Percentiles rank a stretch among this genome's conserved stretches.
phyloP scores from a whole-genome alignment of 2,113 vertebrate species.

The Mixornis gularis region DNA sequence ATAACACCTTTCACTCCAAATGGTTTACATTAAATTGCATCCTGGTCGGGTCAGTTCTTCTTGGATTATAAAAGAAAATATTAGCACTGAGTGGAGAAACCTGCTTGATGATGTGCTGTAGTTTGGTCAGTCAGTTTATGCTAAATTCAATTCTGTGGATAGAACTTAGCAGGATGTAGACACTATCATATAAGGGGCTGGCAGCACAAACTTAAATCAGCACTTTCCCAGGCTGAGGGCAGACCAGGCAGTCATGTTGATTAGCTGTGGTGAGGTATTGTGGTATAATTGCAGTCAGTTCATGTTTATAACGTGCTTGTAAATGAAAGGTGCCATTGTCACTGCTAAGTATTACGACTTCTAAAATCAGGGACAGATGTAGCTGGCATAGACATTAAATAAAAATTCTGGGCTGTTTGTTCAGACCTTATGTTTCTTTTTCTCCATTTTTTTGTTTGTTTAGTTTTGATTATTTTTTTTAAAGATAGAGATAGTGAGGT shows the following conservation, averaged over 20 bases:
- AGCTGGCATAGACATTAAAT: not conserved
- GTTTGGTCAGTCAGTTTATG: not conserved
- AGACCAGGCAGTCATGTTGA: not conserved
- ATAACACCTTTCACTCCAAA: slow-evolving; percentile 83
- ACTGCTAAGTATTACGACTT: not conserved
- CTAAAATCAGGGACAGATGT: not conserved
- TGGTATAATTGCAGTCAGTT: not conserved
- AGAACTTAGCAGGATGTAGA: not conserved
- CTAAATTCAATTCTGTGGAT: not conserved
- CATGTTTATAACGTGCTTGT: not conserved
- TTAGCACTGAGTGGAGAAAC: slow-evolving; percentile 3
- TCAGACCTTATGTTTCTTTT: not conserved
- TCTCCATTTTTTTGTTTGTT: not conserved
- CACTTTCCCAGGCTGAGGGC: not conserved
- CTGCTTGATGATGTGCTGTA: not conserved
- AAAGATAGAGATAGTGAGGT: not conserved
- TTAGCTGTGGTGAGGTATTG: not conserved
- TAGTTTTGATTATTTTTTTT: not conserved
- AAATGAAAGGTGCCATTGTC: not conserved
- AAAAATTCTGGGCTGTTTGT: not conserved
- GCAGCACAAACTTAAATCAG: not conserved
- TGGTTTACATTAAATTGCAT: slow-evolving; percentile 74
- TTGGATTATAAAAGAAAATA: not conserved
- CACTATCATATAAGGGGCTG: not conserved
- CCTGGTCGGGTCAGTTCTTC: not conserved